Percentiles rank a stretch among this genome's conserved stretches.
Conservation (phyloP, 2,888 invertebrate species). For the Drosophila imparisetae region DNA sequence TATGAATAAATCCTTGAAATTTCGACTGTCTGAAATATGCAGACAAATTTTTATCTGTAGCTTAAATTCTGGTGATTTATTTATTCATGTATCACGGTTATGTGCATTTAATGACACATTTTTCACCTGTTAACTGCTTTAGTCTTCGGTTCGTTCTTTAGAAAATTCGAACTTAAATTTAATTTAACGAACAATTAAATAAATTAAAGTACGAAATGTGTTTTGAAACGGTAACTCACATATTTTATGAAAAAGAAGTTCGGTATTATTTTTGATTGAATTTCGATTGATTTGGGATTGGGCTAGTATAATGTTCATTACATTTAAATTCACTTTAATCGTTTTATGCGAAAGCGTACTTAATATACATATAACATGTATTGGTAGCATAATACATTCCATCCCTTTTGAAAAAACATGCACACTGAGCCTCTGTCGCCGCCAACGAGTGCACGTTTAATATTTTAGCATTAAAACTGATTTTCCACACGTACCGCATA, state of each 20-base stretch:
- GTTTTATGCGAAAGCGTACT: not conserved
- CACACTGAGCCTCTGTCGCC: slow-evolving; percentile 8
- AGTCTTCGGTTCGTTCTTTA: no score
- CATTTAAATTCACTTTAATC: not conserved
- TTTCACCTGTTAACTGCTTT: not conserved
- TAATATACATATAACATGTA: not conserved
- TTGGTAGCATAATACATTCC: not conserved
- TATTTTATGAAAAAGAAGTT: not conserved
- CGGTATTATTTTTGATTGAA: not conserved
- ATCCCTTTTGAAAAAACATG: slow-evolving; percentile 41
- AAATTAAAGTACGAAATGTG: not conserved
- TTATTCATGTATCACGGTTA: not conserved
- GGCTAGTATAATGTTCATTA: not conserved
- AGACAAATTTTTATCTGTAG: not conserved
- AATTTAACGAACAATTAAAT: not conserved
- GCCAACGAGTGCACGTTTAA: slow-evolving; percentile 62
- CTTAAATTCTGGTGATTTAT: not conserved
- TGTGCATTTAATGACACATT: not conserved
- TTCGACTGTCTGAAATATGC: not conserved
- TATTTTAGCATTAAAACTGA: slow-evolving; percentile 79
- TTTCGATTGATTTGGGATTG: not conserved
- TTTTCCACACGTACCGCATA: slow-evolving; percentile 71
- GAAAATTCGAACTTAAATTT: not conserved
- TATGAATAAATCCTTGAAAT: not conserved
- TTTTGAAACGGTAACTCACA: not conserved